Conservation (phyloP, 2,888 invertebrate genomes). For the Mimumesa dahlbomi region DNA sequence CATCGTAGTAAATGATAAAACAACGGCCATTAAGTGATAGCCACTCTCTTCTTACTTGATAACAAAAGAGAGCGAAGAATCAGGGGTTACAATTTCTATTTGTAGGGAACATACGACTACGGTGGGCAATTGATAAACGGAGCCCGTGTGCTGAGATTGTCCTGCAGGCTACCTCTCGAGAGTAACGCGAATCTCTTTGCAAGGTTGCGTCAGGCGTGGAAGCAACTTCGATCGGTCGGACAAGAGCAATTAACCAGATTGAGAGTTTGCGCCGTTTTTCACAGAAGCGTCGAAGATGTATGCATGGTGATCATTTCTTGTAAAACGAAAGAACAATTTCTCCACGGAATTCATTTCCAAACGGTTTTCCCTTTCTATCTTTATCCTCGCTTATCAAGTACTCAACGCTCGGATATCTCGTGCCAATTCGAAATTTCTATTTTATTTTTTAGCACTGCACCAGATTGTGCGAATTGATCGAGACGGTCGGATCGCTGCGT, state of each 20-base stretch:
- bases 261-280: constrained; percentile 88
- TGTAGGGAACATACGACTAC: constrained; percentile 90
- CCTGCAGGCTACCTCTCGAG: constrained; percentile 85
- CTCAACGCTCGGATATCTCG: too few relatives aligned
- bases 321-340: neutral
- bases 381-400: too few relatives aligned
- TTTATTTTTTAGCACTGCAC: constrained; percentile 81
- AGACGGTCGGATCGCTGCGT: constrained; percentile 79
- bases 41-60: too few relatives aligned
- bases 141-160: constrained; percentile 86
- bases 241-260: constrained; percentile 89
- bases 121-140: constrained; percentile 90
- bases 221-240: constrained; percentile 85
- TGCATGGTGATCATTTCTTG: constrained; percentile 27
- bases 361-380: too few relatives aligned
- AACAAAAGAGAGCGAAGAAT: too few relatives aligned
- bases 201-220: constrained; percentile 86
- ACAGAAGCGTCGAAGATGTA: constrained; percentile 82
- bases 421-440: neutral
- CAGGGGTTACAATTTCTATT: neutral
- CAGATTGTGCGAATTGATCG: constrained; percentile 83
- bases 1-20: neutral
- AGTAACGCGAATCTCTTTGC: constrained; percentile 83
- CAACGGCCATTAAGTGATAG: too few relatives aligned
- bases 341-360: too few relatives aligned